phyloP scores from a whole-genome alignment of 2,113 vertebrate genomes.

The Galeopterus variegatus region DNA sequence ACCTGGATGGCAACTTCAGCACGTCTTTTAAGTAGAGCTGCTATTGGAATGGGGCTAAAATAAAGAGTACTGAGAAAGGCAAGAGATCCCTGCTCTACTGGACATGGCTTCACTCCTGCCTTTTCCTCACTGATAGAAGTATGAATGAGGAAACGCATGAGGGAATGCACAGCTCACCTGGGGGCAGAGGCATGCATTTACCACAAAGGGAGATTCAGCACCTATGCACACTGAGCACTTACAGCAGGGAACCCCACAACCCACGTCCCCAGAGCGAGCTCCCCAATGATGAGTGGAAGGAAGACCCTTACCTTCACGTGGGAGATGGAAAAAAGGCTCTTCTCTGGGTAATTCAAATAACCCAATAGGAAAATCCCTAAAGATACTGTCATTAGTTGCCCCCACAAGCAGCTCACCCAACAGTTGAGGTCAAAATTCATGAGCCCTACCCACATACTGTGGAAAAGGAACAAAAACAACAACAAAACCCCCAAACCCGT shows the following conservation, averaged over 20 bases:
- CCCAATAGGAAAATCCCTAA: not conserved
- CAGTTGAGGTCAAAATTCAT: not conserved
- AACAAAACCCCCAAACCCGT: not conserved
- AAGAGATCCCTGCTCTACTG: not conserved
- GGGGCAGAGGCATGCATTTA: not conserved
- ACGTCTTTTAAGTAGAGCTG: not conserved
- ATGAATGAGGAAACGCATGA: not conserved
- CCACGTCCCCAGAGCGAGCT: no score
- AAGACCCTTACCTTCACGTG: no score
- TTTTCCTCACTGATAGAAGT: not conserved
- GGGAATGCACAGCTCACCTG: fast-evolving
- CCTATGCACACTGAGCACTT: fast-evolving
- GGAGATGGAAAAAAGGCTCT: not conserved
- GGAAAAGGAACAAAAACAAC: not conserved
- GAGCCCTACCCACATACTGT: no score
- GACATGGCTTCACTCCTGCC: fast-evolving
- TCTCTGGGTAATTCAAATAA: not conserved
- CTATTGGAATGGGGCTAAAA: not conserved
- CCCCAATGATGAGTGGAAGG: fast-evolving
- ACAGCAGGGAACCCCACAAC: no score
- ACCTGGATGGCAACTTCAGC: not conserved
- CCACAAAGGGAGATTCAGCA: not conserved
- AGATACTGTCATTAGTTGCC: not conserved
- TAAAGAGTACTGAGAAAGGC: not conserved
- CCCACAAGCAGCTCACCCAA: not conserved